Evolutionary conservation across 2,113 vertebrate species (phyloP).

Genomic region (Addax nasomaculatus): DNA sequence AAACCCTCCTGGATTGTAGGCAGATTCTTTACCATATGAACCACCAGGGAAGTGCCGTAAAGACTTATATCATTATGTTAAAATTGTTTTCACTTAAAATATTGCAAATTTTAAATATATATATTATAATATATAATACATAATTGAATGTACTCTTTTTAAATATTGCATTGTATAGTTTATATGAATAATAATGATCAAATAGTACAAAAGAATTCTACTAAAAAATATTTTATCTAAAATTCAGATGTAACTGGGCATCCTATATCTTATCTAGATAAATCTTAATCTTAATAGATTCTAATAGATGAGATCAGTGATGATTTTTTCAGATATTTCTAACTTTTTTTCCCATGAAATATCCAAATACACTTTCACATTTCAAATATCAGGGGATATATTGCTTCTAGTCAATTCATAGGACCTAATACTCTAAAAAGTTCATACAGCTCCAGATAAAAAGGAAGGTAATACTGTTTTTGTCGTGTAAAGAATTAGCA

Average conservation of each 20-base stretch:
- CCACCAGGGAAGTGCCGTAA: not conserved
- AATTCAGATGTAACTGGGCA: not conserved
- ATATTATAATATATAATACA: not conserved
- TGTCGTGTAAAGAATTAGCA: accelerated
- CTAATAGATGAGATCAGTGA: too few relatives aligned
- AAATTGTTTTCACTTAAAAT: not conserved
- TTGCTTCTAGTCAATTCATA: not conserved
- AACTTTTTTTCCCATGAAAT: accelerated
- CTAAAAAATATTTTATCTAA: not conserved
- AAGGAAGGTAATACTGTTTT: not conserved
- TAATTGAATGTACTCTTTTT: not conserved
- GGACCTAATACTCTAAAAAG: not conserved
- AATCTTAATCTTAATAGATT: not conserved
- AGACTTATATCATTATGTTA: not conserved
- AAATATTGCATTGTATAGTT: not conserved
- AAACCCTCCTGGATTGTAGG: not conserved
- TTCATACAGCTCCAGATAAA: not conserved
- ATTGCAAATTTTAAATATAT: not conserved
- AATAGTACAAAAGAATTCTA: not conserved
- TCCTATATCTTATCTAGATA: not conserved
- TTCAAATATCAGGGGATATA: not conserved
- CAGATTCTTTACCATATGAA: not conserved
- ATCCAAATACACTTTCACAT: not conserved
- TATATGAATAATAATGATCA: not conserved
- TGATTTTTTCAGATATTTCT: not conserved